phyloP scores from a whole-genome alignment of 2,888 invertebrate species.

The Synanthedon vespiformis region DNA sequence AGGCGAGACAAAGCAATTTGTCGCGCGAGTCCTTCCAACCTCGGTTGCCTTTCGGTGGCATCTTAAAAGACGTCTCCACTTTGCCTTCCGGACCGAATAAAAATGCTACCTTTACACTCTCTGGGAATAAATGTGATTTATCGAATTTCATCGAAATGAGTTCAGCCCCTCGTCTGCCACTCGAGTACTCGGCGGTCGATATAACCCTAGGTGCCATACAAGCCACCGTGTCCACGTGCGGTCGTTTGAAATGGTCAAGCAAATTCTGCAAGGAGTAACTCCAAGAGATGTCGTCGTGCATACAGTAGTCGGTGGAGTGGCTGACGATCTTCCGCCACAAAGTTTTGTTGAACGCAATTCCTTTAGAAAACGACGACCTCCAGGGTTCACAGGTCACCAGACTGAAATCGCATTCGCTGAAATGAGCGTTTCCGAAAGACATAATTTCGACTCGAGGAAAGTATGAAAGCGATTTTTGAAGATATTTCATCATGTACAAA shows the following conservation, averaged over 20 bases:
- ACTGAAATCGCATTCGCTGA: conserved; percentile 13
- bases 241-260: conserved; percentile 14
- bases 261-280: conserved; percentile 28
- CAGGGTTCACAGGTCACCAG: conserved; percentile 26
- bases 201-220: conserved; percentile 23
- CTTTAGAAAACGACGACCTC: conserved; percentile 26
- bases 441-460: conserved; percentile 21
- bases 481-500: conserved; percentile 22
- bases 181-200: conserved; percentile 11
- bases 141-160: background rate
- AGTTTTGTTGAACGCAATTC: conserved; percentile 30
- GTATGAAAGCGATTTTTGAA: conserved; percentile 12
- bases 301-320: conserved; percentile 20
- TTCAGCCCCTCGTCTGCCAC: conserved; percentile 6
- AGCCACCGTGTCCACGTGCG: conserved; percentile 21
- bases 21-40: conserved; percentile 34
- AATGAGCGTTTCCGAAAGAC: conserved; percentile 22
- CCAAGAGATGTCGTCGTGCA: conserved; percentile 34
- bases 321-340: conserved; percentile 23
- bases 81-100: conserved; percentile 17
- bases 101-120: conserved; percentile 16
- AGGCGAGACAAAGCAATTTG: conserved; percentile 28
- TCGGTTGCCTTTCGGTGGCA: conserved; percentile 19
- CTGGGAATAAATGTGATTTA: conserved; percentile 16
- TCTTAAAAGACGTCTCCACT: conserved; percentile 6